Evolutionary conservation across 2,888 invertebrate species (phyloP).

Genomic region (Drosophila aldrichi): DNA sequence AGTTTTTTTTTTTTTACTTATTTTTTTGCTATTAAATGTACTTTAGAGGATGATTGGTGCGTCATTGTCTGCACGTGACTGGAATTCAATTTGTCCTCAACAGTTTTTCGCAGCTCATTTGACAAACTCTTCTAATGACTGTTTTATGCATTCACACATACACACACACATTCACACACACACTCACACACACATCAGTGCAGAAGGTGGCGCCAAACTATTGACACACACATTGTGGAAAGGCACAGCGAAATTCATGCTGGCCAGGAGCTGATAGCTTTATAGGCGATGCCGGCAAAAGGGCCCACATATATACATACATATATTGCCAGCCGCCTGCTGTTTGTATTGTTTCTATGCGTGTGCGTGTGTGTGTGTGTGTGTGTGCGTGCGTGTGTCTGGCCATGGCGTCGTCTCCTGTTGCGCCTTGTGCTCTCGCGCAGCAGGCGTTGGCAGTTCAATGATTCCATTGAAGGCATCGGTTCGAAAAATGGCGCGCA

Average conservation of each 20-base stretch:
- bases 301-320: constrained; percentile 48
- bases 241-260: constrained; percentile 40
- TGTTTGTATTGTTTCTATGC: constrained; percentile 45
- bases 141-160: constrained; percentile 39
- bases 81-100: constrained; percentile 60
- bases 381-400: constrained; percentile 16
- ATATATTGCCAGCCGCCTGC: constrained; percentile 55
- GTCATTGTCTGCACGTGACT: constrained; percentile 72
- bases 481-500: constrained; percentile 55
- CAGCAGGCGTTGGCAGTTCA: constrained; percentile 38
- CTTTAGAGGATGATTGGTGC: constrained; percentile 67
- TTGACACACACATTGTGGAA: constrained; percentile 30
- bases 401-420: constrained; percentile 67
- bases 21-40: constrained; percentile 8
- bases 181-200: background rate
- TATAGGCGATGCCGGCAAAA: constrained; percentile 45
- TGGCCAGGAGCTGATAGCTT: constrained; percentile 17
- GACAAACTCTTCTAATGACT: constrained; percentile 64
- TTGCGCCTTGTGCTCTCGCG: constrained; percentile 60
- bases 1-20: constrained; percentile 7
- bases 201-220: constrained; percentile 33
- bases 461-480: constrained; percentile 38
- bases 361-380: constrained; percentile 28
- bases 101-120: constrained; percentile 60
- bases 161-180: constrained; percentile 1